Percentiles rank a stretch among this genome's conserved stretches.
These are phyloP conservation scores for Macropus fuliginosus DNA, from an alignment of 2,797 vertebrate species.

Conservation along the genomic window DNA sequence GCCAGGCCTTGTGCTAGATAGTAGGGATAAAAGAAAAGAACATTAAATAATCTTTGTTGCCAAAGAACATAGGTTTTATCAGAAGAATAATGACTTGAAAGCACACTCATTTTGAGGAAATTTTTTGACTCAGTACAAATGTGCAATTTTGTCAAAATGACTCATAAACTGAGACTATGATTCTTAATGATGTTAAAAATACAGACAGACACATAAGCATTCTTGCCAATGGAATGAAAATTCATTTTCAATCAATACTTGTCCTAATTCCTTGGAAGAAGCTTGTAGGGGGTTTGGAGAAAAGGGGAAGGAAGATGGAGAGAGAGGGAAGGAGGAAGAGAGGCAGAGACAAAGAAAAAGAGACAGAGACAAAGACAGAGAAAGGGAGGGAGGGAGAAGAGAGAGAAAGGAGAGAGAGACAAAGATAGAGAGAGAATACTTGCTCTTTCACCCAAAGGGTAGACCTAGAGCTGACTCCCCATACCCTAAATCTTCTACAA, in stretches of 20 bases:
- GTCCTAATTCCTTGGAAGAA: not conserved
- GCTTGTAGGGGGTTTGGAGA: accelerated
- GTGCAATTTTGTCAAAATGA: not conserved
- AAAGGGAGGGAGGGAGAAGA: no score
- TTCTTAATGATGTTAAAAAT: not conserved
- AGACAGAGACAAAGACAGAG: no score
- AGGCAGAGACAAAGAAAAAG: no score
- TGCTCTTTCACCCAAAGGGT: no score
- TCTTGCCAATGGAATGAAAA: not conserved
- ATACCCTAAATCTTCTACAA: not conserved
- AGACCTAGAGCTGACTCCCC: no score
- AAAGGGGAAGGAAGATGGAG: no score
- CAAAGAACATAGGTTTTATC: not conserved
- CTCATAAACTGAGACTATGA: not conserved
- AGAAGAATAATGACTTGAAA: not conserved
- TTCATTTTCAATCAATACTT: not conserved
- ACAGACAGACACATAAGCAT: not conserved
- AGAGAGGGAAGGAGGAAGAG: no score
- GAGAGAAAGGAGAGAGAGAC: no score
- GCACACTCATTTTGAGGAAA: not conserved
- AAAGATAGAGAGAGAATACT: not conserved
- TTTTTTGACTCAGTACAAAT: not conserved
- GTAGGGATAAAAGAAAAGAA: not conserved
- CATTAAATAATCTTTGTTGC: not conserved
- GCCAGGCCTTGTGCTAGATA: not conserved